Evolutionary conservation across 2,888 invertebrate genomes (phyloP).

Genomic region (Galeopsomyia nigrocyanea): DNA sequence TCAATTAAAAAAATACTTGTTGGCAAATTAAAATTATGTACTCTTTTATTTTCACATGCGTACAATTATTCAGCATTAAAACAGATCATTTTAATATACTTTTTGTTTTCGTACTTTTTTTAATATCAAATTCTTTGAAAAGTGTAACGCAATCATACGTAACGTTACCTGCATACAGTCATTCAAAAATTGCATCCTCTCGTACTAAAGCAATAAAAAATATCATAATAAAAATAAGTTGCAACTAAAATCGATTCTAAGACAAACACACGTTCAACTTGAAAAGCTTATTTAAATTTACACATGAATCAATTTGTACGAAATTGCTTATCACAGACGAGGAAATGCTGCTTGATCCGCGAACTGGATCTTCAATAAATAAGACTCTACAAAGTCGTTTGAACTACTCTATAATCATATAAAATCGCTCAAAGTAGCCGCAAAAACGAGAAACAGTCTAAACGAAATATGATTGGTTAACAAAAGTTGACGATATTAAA

Average conservation of each 20-base stretch:
- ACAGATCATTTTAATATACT: neutral
- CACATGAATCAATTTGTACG: conserved; percentile 42
- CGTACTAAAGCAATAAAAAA: conserved; percentile 39
- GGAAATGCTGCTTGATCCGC: conserved; percentile 44
- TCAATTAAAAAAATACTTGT: too few species aligned
- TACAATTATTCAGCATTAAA: neutral
- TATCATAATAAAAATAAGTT: conserved; percentile 31
- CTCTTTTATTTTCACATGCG: too few species aligned
- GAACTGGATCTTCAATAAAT: conserved; percentile 43
- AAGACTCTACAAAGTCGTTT: conserved; percentile 28
- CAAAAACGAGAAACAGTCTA: conserved; percentile 16
- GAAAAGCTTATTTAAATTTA: conserved; percentile 42
- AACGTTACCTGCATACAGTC: conserved; percentile 27
- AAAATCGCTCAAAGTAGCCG: conserved; percentile 34
- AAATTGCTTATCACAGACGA: conserved; percentile 48
- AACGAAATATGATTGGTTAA: conserved; percentile 26
- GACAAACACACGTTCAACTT: conserved; percentile 1
- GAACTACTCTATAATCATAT: conserved; percentile 23
- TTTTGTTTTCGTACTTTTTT: neutral
- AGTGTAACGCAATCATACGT: conserved; percentile 36
- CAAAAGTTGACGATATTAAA: conserved; percentile 34
- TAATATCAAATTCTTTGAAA: conserved; percentile 9
- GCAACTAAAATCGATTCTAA: conserved; percentile 45
- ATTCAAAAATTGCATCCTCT: conserved; percentile 41
- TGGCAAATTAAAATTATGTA: too few species aligned